Evolutionary conservation across 2,113 vertebrate species (phyloP), one percentile per base, ranked within the genome.

Genomic region (Tympanuchus pallidicinctus): DNA sequence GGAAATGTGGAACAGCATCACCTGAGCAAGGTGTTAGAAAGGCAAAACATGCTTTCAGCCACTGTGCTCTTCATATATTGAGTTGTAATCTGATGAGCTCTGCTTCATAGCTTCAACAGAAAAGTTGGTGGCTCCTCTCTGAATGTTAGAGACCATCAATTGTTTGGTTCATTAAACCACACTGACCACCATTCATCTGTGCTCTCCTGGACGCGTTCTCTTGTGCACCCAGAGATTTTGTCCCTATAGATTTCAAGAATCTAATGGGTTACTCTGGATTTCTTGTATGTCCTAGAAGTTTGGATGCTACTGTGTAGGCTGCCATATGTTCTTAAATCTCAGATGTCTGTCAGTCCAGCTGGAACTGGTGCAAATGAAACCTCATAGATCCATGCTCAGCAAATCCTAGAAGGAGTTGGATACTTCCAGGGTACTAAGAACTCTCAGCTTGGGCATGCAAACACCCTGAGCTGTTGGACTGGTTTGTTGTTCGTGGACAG

Each of bases 311-410:
- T 0, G 2, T 83, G 86, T 74, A 86, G 88, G 22, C 56, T 81
- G 93, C 88, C 92, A 43, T 93, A 93, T 90, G 94, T 74, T 83
- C 43, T 32, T 90, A 92, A 91, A 92, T 64, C 90, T 93, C 64
- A 71, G 69, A 90, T 92, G 89, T 96, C 92, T 96, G 94, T 92
- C 82, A 48, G 64, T 67, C 86, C 94, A 96, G 82, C 94, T 95
- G 94, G 93, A 91, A 12, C 79, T 95, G 86, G 92, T 86, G 90
- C 67, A 32, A 32, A 8, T 28, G 27, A 40, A 42, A 56, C 70
- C 30, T 86, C 2, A 0, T 42, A 3, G 1, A 76, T 22, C 40
- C 27, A 4, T 0, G 1, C 50, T n/a, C 48, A 59, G 32, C 65
- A 45, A 83, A 25, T 22, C 0, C 30, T 64, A 79, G 79, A 76